Percentiles rank a stretch among this genome's conserved stretches.
These are phyloP conservation scores for Mormyrus lacerda DNA, from an alignment of 2,113 vertebrate genomes.

Conservation along the genomic window DNA sequence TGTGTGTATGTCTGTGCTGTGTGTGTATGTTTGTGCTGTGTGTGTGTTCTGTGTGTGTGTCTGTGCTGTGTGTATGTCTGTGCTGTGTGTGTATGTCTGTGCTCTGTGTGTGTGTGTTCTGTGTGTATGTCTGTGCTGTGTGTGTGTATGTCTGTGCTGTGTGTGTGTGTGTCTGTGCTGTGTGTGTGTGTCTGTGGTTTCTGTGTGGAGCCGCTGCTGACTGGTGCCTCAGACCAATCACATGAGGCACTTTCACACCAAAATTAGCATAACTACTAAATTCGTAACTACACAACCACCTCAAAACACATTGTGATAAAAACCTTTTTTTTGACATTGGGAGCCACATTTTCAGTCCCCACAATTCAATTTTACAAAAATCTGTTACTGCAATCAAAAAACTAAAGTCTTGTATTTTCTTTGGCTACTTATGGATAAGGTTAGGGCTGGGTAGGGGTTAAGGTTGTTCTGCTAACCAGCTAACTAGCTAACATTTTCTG, in stretches of 20 bases:
- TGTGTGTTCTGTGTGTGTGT: neutral
- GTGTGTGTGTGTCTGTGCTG: neutral
- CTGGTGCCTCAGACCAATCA: neutral
- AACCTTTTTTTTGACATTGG: neutral
- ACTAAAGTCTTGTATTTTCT: neutral
- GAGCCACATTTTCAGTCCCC: neutral
- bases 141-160: neutral
- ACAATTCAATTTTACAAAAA: neutral
- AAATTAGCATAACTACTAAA: neutral
- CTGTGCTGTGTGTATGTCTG: neutral
- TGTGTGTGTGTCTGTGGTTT: neutral
- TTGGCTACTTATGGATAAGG: neutral
- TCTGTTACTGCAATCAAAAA: neutral
- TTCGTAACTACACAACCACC: neutral
- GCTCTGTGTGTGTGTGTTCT: no score
- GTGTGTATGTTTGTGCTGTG: neutral
- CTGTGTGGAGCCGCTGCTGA: neutral
- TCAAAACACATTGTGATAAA: neutral
- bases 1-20: neutral
- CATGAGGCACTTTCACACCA: neutral
- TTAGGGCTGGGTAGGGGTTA: neutral
- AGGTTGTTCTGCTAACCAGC: neutral
- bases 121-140: neutral
- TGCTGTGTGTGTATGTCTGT: neutral
- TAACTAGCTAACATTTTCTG: neutral